Base-by-base conservation (phyloP, 2,113 vertebrate species). In the Pituophis catenifer region DNA sequence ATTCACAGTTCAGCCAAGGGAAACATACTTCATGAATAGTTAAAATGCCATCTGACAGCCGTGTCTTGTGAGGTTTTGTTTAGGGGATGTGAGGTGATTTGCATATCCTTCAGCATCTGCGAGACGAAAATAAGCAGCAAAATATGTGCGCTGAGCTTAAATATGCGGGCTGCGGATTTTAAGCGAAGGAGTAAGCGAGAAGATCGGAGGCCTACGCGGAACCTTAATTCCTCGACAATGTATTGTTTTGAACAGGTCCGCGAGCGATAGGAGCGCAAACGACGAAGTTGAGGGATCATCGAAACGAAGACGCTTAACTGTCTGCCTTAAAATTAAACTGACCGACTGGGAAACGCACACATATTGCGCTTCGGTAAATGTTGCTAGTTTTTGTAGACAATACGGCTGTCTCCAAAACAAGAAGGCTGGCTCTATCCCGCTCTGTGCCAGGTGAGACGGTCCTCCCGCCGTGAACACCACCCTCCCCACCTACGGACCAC, bases 1-100 rank as follows among this genome's bases (percentile, higher is more conserved):
- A 88, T 1, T n/a, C 19, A 13, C 48, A 0, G 48, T 5, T 26
- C 13, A 3, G 86, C 2, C 29, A 1, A 1, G 93, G 93, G 10
- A 62, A 57, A 53, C 12, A 10, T 8, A 5, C 5, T 29, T 48
- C 44, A 65, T 90, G 92, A 93, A 93, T 93, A 93, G 75, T 90
- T 93, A 90, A 90, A 93, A 93, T 93, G 89, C 92, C 92, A 93
- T 93, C 89, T 93, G 89, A 90, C 92, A 65, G 86, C 92, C 70
- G 44, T 90, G 92, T 85, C 92, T 93, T 90, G 75, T 90, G 89
- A 85, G 94, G 75, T 90, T 58, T 93, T 75, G 95, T 93, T 90
- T 53, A 48, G 48, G 89, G 55, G 48, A 62, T 54, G 92, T 12
- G 62, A 81, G 62, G 53, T 89, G 87, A 48, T 92, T 89, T 89